phyloP scores from a whole-genome alignment of 2,797 vertebrate genomes.

The Florisuga fusca region DNA sequence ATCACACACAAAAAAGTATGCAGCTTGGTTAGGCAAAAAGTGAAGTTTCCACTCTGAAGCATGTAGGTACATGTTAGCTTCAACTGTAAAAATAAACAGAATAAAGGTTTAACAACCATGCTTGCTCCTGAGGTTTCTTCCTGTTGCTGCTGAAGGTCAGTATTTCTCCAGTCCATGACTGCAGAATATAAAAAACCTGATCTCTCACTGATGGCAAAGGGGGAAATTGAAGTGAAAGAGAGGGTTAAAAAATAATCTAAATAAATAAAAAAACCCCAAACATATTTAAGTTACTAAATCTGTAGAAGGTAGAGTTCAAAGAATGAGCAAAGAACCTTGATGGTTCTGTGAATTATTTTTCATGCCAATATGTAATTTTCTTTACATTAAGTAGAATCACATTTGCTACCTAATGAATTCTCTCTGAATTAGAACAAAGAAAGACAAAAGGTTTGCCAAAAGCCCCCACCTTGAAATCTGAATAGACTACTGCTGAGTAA shows the following conservation, averaged over 20 bases:
- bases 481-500: background rate
- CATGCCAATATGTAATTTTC: background rate
- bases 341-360: background rate
- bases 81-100: background rate
- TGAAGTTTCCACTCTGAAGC: background rate
- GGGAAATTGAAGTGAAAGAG: background rate
- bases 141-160: background rate
- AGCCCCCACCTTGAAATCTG: background rate
- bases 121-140: background rate
- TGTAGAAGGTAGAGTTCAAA: background rate
- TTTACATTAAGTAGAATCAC: background rate
- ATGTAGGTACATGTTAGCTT: background rate
- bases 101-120: background rate
- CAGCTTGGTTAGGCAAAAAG: background rate
- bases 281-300: background rate
- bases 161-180: background rate
- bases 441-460: background rate
- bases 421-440: background rate
- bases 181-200: background rate
- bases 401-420: background rate
- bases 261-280: rapidly evolving
- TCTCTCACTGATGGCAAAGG: background rate
- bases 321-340: background rate
- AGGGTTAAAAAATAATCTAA: background rate
- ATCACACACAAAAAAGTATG: background rate